Evolutionary conservation across 2,888 invertebrate species (phyloP).

Genomic region (Pammene fasciana): DNA sequence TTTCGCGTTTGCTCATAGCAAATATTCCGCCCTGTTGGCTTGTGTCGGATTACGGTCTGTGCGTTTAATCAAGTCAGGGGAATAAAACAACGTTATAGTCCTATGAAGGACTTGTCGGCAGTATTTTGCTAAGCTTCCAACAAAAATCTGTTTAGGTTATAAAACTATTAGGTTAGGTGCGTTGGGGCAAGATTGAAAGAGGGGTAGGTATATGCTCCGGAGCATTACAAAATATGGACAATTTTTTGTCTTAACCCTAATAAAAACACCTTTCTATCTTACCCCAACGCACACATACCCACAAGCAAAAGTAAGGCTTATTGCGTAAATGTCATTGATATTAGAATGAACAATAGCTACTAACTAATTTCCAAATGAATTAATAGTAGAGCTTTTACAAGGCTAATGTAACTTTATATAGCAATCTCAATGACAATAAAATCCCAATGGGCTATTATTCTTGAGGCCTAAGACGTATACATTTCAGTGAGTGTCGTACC

Average conservation of each 20-base stretch:
- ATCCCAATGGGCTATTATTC: not conserved
- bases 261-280: no score
- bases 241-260: no score
- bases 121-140: constrained; percentile 8
- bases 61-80: constrained; percentile 27
- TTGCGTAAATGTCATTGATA: no score
- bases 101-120: constrained; percentile 2
- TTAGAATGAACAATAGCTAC: no score
- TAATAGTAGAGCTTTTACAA: no score
- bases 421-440: not conserved
- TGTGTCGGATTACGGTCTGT: constrained; percentile 32
- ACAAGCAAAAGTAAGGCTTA: no score
- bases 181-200: no score
- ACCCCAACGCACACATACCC: no score
- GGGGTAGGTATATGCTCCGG: no score
- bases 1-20: constrained; percentile 30
- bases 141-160: not conserved
- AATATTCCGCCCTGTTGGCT: constrained; percentile 21
- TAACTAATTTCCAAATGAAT: no score
- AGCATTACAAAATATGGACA: no score
- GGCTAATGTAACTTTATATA: not conserved
- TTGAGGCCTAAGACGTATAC: not conserved
- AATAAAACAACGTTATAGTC: constrained; percentile 24
- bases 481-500: constrained; percentile 5
- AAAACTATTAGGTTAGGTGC: no score